phyloP scores from a whole-genome alignment of 2,888 invertebrate genomes.

The Sisyra nigra region DNA sequence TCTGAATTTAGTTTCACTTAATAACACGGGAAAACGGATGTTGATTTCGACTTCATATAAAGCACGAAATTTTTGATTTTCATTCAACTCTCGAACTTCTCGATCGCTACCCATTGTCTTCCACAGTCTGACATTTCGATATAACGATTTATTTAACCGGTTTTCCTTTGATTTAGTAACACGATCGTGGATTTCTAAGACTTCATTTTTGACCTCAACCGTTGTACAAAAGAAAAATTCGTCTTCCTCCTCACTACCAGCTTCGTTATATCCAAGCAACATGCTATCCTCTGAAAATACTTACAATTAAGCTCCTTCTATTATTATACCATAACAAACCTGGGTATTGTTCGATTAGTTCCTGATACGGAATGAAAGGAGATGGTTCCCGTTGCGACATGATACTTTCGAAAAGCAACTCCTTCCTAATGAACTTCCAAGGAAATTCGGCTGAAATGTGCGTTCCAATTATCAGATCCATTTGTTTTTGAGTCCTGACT shows the following conservation, averaged over 20 bases:
- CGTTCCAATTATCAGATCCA: too few species aligned
- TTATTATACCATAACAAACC: too few species aligned
- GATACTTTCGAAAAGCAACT: too few species aligned
- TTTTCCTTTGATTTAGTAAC: constrained; percentile 18
- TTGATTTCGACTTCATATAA: constrained; percentile 51
- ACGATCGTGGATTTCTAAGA: constrained; percentile 20
- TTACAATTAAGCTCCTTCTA: too few species aligned
- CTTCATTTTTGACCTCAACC: constrained; percentile 32
- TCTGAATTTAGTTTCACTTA: constrained; percentile 29
- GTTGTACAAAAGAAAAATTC: constrained; percentile 55
- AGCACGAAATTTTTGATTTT: constrained; percentile 35
- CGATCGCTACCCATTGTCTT: constrained; percentile 43
- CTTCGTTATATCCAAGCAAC: too few species aligned
- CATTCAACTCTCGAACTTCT: constrained; percentile 37
- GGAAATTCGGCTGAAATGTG: too few species aligned
- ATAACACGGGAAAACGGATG: constrained; percentile 38
- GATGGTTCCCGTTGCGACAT: too few species aligned
- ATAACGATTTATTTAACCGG: constrained; percentile 31
- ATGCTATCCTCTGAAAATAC: too few species aligned
- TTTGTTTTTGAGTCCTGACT: too few species aligned
- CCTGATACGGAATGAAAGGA: too few species aligned
- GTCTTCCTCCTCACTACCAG: constrained; percentile 16
- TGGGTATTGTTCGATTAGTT: too few species aligned
- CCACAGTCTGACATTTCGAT: constrained; percentile 41
- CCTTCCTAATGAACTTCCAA: too few species aligned